Base-by-base conservation (phyloP, 1,140 invertebrate species). In the Listronotus bonariensis region DNA sequence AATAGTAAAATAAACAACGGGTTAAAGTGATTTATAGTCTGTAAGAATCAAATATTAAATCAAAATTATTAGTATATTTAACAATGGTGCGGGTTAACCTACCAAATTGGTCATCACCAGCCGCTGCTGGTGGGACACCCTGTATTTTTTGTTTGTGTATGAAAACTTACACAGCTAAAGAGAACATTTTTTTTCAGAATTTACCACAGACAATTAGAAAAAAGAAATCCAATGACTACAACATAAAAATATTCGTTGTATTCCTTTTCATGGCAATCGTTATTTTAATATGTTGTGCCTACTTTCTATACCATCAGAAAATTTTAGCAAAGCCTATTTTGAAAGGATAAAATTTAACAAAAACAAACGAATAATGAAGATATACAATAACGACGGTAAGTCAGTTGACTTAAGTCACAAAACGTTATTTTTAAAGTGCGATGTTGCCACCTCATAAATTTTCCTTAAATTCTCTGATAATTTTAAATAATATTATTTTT, bases 321-420 rank as follows among this genome's bases (percentile, higher is more conserved):
- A 86, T 93, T 1, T 77, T 92, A 5, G 87, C 92, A 85, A 87
- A 72, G 89, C 89, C 0, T 93, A 93, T 77, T 94, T 93, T 74
- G 86, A 92, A 38, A 88, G 86, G 73, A 89, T 93, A 41, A 88
- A 92, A 73, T 93, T 95, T 79, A 92, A 90, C 69, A 88, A 91
- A 65, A 87, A 87, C 6, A 88, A 91, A 70, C 80, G 91, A 58
- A 77, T 87, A n/a, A 84, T 94, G 61, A 85, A 86, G 68, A 85
- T 94, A 12, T 88, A 86, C 65, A 90, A 88, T 71, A 83, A 82
- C 15, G 84, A 87, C 10, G 69, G 73, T 56, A 49, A 57, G 52
- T n/a, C n/a, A n/a, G n/a, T n/a, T n/a, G n/a, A n/a, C n/a, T n/a
- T n/a, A n/a, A n/a, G n/a, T n/a, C 12, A 31, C 14, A 52, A 12